Conservation (phyloP, 1,140 invertebrate species). For the Macrostomum lignano region DNA sequence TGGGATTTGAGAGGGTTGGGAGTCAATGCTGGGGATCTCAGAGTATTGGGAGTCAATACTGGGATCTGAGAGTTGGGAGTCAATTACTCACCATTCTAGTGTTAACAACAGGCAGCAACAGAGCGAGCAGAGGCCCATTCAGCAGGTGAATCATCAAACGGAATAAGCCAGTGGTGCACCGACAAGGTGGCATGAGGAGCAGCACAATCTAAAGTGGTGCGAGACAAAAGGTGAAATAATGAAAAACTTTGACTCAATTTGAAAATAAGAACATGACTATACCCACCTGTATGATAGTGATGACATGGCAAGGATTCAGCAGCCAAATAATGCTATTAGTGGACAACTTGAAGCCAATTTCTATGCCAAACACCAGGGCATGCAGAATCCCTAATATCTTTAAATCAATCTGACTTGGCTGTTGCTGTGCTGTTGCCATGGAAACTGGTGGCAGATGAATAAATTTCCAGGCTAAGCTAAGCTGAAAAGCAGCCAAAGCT, state of each 20-base stretch:
- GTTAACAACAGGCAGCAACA: constrained; percentile 64
- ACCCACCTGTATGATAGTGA: constrained; percentile 53
- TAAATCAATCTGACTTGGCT: no score
- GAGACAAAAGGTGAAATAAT: constrained; percentile 2
- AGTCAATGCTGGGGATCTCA: no score
- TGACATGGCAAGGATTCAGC: constrained; percentile 68
- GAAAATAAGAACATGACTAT: constrained; percentile 1
- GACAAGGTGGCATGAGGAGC: constrained; percentile 49
- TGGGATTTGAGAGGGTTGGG: no score
- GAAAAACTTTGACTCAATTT: constrained; percentile 3
- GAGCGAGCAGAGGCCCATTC: constrained; percentile 60
- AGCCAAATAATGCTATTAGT: constrained; percentile 64
- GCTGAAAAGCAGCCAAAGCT: no score
- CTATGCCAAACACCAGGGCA: constrained; percentile 49
- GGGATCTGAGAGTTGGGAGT: no score
- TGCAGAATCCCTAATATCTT: no score
- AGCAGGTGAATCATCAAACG: constrained; percentile 59
- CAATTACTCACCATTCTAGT: constrained; percentile 44
- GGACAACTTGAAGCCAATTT: constrained; percentile 65
- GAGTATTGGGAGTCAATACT: no score
- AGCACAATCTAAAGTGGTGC: constrained; percentile 43
- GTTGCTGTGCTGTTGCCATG: no score
- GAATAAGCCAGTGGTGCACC: constrained; percentile 46
- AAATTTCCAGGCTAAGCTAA: no score
- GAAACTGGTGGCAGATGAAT: no score